phyloP scores from a whole-genome alignment of 2,797 vertebrate species.

The Loriculus beryllinus region DNA sequence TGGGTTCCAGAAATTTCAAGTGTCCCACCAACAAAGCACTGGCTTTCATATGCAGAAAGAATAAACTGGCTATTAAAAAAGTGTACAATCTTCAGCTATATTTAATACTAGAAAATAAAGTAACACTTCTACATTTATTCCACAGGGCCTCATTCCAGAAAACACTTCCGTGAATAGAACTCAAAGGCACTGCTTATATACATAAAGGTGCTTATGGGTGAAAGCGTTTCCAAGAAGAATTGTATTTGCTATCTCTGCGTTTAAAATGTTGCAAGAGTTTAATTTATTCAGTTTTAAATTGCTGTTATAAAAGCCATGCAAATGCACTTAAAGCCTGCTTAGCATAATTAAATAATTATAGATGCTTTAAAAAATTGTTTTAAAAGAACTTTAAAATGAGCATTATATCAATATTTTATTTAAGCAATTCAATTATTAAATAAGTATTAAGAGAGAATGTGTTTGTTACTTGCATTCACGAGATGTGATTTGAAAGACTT shows the following conservation, averaged over 20 bases:
- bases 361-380: neutral
- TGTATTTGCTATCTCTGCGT: neutral
- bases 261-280: neutral
- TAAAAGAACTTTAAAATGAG: neutral
- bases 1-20: slow-evolving; percentile 3
- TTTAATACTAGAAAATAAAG: slow-evolving; percentile 21
- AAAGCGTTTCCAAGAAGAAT: neutral
- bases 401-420: neutral
- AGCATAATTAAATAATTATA: neutral
- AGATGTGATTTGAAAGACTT: neutral
- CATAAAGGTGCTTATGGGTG: neutral
- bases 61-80: slow-evolving; percentile 8
- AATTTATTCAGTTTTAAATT: neutral
- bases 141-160: neutral
- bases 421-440: neutral
- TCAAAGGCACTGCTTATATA: neutral
- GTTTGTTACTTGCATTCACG: neutral
- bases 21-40: neutral
- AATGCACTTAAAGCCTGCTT: neutral
- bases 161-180: neutral
- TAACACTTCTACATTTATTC: neutral
- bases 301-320: neutral
- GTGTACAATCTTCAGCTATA: neutral
- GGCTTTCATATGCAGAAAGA: neutral
- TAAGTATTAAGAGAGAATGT: neutral